A percentile compares a stretch with the other conserved stretches of the same genome.
Conservation (phyloP, 2,113 vertebrate genomes). For the Corapipo altera region DNA sequence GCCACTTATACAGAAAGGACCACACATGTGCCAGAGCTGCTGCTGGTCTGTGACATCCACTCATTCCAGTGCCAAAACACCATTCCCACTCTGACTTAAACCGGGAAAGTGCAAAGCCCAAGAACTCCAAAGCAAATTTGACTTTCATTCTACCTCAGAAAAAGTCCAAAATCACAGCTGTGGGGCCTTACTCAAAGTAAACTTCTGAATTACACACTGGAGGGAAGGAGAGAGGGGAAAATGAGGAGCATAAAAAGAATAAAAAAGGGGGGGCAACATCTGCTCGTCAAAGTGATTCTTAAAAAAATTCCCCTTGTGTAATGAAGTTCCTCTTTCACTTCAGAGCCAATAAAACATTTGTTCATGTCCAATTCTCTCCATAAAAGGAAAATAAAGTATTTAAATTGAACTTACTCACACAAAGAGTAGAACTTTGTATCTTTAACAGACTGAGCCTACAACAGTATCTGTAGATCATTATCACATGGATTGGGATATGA, state of each 20-base stretch:
- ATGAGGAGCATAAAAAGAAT: background rate
- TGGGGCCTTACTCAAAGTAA: background rate
- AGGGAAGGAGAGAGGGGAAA: background rate
- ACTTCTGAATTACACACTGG: background rate
- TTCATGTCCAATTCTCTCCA: background rate
- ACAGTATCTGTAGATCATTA: background rate
- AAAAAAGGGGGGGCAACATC: background rate
- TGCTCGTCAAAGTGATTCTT: background rate
- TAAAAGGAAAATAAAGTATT: background rate
- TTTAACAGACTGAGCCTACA: background rate
- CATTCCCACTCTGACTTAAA: background rate
- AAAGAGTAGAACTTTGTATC: background rate
- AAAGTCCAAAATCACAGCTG: background rate
- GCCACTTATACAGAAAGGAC: background rate
- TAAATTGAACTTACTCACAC: background rate
- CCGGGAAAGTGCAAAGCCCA: background rate
- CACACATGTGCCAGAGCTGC: accelerated
- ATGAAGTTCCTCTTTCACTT: slow-evolving; percentile 50
- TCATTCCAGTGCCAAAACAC: background rate
- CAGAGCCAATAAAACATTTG: background rate
- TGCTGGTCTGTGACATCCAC: background rate
- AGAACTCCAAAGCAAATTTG: background rate
- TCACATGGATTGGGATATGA: background rate
- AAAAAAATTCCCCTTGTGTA: background rate
- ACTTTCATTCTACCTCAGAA: background rate